Conservation (phyloP, 2,113 vertebrate species). For the Protobothrops flavoviridis region DNA sequence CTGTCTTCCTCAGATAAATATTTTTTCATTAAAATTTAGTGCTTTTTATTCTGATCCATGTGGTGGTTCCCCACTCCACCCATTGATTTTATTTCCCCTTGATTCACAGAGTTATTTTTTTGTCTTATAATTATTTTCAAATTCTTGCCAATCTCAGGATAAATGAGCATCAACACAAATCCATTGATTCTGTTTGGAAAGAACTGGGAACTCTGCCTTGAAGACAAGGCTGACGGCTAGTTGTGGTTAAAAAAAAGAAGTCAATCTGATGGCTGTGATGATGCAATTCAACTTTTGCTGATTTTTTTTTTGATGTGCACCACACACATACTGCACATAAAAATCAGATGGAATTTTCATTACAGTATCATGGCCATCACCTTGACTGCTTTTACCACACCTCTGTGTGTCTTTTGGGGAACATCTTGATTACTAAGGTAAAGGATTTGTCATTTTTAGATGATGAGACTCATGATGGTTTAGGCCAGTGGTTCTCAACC, state of each 20-base stretch:
- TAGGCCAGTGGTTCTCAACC: neutral
- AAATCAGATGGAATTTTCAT: neutral
- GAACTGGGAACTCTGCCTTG: neutral
- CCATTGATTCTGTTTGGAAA: neutral
- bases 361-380: neutral
- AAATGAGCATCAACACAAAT: neutral
- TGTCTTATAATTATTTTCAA: neutral
- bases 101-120: neutral
- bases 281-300: neutral
- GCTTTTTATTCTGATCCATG: neutral
- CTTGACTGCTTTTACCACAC: neutral
- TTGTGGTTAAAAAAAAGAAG: neutral
- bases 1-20: neutral
- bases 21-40: neutral
- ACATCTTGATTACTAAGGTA: neutral
- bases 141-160: neutral
- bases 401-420: neutral
- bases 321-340: neutral
- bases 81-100: neutral
- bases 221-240: neutral
- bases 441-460: neutral
- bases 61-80: neutral
- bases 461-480: neutral
- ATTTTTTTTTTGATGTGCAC: neutral
- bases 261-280: neutral